Evolutionary conservation across 1,140 invertebrate species (phyloP), one percentile per base, ranked within the genome.

Genomic region (Trialeurodes vaporariorum): DNA sequence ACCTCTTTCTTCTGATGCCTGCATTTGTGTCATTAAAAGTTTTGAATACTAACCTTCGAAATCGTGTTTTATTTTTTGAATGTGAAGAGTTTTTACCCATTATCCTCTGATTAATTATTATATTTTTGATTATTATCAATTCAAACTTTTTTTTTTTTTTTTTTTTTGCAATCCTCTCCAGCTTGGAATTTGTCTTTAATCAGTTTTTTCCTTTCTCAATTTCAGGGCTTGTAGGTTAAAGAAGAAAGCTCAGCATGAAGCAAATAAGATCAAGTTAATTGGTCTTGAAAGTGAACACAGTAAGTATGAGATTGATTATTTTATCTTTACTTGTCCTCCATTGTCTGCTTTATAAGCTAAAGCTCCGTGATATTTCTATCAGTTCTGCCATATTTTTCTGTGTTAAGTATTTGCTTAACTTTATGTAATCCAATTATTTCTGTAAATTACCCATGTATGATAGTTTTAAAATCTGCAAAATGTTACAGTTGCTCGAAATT

Each of bases 181-280:
- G n/a, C n/a, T n/a, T n/a, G 24, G 25, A 49, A 63, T 59, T 49
- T 67, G 12, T 64, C 65, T 70, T 60, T 59, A 34, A 25, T 25
- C 40, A 64, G 69, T 63, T 59, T 60, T 27, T 49, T 59, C 61
- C 26, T 60, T 63, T 69, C 66, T 65, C 64, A 71, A 25, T 49
- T 75, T 25, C 73, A 85, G 96, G 65, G 95, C 94, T 27, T 98
- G 95, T 79, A 84, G 95, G 65, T 80, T 96, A 69, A 96, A 96
- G 82, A 96, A 95, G 77, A 96, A 96, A 78, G 93, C 93, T 13
- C 93, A 96, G 77, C 93, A 96, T 77, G 93, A 95, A 79, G 93
- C 93, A 1, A 95, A 96, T 75, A 96, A 96, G 80, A 86, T 98
- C 40, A 98, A 98, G 81, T 80, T 98, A 1, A 90, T 87, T 78